Conservation (phyloP, 2,888 invertebrate genomes). For the Drosophila mimetica region DNA sequence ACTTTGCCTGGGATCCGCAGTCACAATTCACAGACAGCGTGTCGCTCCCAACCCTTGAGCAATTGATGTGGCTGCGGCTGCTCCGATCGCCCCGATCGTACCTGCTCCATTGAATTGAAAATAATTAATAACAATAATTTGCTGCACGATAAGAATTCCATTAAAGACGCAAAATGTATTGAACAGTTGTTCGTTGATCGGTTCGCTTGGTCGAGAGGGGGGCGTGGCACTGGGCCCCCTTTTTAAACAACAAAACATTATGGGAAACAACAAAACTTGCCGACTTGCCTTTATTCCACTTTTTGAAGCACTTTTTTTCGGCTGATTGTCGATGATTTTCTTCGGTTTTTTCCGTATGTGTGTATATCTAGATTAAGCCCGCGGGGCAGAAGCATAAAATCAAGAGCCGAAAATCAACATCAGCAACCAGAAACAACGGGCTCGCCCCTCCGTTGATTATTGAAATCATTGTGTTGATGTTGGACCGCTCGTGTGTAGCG, state of each 20-base stretch:
- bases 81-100: conserved; percentile 1
- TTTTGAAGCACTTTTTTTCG: conserved; percentile 65
- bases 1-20: conserved; percentile 62
- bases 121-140: conserved; percentile 82
- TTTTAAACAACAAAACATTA: conserved; percentile 1
- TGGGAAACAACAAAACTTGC: conserved; percentile 38
- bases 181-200: conserved; percentile 55
- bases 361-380: conserved; percentile 79
- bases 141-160: conserved; percentile 81
- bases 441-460: conserved; percentile 73
- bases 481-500: conserved; percentile 56
- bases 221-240: conserved; percentile 35
- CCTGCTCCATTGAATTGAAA: conserved; percentile 45
- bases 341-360: conserved; percentile 38
- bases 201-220: conserved; percentile 1
- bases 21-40: conserved; percentile 71
- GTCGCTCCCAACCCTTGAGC: conserved; percentile 77
- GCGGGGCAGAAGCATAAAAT: conserved; percentile 57
- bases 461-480: conserved; percentile 73
- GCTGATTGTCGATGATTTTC: conserved; percentile 44
- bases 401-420: conserved; percentile 38
- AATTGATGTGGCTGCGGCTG: conserved; percentile 27
- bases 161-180: conserved; percentile 79
- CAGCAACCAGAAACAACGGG: conserved; percentile 40
- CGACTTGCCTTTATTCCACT: conserved; percentile 43